phyloP scores from a whole-genome alignment of 2,113 vertebrate species.

The Columba livia region DNA sequence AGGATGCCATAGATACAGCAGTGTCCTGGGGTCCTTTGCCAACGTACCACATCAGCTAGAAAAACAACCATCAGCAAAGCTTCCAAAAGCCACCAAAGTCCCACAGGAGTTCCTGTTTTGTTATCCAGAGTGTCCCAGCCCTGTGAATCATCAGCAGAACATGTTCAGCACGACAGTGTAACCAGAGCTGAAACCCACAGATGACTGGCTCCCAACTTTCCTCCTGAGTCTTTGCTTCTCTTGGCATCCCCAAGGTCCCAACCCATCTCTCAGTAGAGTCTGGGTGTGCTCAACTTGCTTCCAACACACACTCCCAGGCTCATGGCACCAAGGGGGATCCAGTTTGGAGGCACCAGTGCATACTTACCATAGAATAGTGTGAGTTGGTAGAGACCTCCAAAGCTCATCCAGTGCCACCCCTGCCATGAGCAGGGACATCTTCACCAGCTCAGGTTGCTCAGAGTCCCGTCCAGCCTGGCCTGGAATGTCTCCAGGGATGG shows the following conservation, averaged over 20 bases:
- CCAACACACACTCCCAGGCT: neutral
- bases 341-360: neutral
- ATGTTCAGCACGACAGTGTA: neutral
- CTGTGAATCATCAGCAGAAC: conserved; percentile 22
- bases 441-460: too few relatives aligned
- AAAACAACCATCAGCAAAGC: neutral
- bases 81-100: neutral
- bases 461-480: too few relatives aligned
- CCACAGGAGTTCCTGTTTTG: neutral
- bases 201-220: neutral
- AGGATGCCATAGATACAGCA: neutral
- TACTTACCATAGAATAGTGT: too few relatives aligned
- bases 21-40: neutral
- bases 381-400: too few relatives aligned
- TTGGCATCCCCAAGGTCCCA: neutral
- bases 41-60: neutral
- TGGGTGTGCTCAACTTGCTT: neutral
- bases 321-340: neutral
- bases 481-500: too few relatives aligned
- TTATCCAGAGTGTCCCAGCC: neutral
- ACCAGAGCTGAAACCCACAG: conserved; percentile 11
- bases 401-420: too few relatives aligned
- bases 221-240: neutral
- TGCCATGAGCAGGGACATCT: too few relatives aligned
- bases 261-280: neutral